Base-by-base conservation (phyloP, 92 coral and sea anemone species). In the Porites lobata region DNA sequence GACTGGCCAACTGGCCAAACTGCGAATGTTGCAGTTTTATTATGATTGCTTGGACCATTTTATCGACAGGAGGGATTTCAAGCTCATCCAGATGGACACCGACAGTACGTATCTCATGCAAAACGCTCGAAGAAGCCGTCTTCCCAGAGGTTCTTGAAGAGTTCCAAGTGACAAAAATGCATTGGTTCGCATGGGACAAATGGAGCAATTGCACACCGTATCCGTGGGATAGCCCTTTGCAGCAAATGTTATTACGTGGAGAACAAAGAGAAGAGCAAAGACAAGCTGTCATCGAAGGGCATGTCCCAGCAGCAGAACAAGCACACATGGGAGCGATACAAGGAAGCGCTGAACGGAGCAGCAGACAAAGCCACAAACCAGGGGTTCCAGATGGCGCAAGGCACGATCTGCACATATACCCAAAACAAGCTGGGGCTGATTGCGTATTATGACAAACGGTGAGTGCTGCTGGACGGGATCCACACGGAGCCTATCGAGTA, bases 401-500 rank as follows among this genome's bases (percentile, higher is more conserved):
- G 73, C 12, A 14, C 20, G 18, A 79, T 64, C 58, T 9, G 11
- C 1, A 64, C 84, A 15, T 79, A 79, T 21, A 17, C 13, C 18
- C 84, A 79, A 18, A 10, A 79, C 10, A 79, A 62, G 75, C 84
- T 64, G 17, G 84, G 73, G 56, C 56, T 79, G 53, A 12, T 4
- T 18, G 21, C 32, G 12, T 65, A 79, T 50, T 79, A 79, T 57
- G 75, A 61, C 75, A 79, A 79, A 64, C 51, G 24, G 17, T 50
- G 84, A 59, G 84, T 79, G 84, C 72, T 61, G n/a, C 84, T 74
- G 58, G 84, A 79, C 54, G 84, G 84, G 10, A 63, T 79, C 10
- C 84, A 79, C 26, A 64, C 22, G 11, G 50, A 78, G 52, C 51
- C 83, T 10, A 56, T 78, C 8, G 83, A 78, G 26, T 78, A 56